Evolutionary conservation across 2,888 invertebrate species (phyloP).

Genomic region (Eulithis prunata): DNA sequence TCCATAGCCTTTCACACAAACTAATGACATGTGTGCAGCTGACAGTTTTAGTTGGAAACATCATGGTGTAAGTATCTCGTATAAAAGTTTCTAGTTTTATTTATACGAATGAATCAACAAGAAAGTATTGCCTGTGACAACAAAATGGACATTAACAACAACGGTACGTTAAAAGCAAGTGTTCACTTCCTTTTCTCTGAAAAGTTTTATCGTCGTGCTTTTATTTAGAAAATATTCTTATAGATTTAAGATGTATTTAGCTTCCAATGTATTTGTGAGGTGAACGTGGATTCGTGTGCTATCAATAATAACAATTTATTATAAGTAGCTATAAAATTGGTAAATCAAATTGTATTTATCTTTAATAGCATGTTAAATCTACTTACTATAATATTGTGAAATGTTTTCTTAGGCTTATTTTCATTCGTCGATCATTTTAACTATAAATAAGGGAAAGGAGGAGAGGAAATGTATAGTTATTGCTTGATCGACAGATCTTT

Average conservation of each 20-base stretch:
- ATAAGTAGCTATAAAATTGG: constrained; percentile 28
- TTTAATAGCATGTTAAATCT: constrained; percentile 14
- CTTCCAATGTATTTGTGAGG: constrained; percentile 55
- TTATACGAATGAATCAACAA: neutral
- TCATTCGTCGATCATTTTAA: constrained; percentile 19
- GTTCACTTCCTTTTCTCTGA: constrained; percentile 37
- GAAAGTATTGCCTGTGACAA: constrained; percentile 51
- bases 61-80: too few relatives aligned
- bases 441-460: constrained; percentile 10
- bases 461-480: constrained; percentile 17
- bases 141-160: constrained; percentile 45
- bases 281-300: constrained; percentile 61
- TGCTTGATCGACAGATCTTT: constrained; percentile 30
- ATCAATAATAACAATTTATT: constrained; percentile 51
- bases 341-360: constrained; percentile 36
- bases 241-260: constrained; percentile 60
- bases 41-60: too few relatives aligned
- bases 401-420: constrained; percentile 23
- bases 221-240: constrained; percentile 31
- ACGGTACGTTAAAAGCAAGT: constrained; percentile 37
- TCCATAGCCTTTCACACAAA: neutral
- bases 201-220: constrained; percentile 36
- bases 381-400: constrained; percentile 22
- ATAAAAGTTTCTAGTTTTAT: neutral
- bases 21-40: neutral